Evolutionary conservation across 2,113 vertebrate species (phyloP).

Genomic region (Malurus cyaneus): DNA sequence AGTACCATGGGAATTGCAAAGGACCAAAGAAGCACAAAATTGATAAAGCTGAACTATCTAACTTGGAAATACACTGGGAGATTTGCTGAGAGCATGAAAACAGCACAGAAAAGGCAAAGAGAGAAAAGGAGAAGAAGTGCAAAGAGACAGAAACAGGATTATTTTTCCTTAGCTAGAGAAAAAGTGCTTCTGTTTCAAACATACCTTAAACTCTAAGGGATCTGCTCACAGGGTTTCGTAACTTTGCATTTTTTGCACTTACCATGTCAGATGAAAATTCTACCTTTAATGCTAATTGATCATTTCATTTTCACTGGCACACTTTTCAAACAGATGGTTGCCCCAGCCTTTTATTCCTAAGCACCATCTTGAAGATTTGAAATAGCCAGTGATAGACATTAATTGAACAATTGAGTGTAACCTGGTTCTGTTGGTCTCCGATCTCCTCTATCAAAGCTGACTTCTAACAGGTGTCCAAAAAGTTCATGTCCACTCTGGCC

Average conservation of each 20-base stretch:
- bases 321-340: neutral
- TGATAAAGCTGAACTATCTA: neutral
- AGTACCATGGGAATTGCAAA: neutral
- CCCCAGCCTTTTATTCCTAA: neutral
- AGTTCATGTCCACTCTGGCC: accelerated
- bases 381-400: neutral
- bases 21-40: neutral
- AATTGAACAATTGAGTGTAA: neutral
- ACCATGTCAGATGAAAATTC: neutral
- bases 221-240: neutral
- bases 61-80: neutral
- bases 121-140: neutral
- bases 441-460: neutral
- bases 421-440: neutral
- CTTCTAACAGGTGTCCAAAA: neutral
- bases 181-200: neutral
- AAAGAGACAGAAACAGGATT: neutral
- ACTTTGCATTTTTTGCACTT: neutral
- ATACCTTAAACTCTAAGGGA: neutral
- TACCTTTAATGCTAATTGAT: neutral
- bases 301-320: neutral
- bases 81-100: neutral
- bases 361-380: neutral
- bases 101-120: neutral
- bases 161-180: neutral